Evolutionary conservation across 2,113 vertebrate species (phyloP), one percentile per base, ranked within the genome.

Genomic region (Proteles cristata): DNA sequence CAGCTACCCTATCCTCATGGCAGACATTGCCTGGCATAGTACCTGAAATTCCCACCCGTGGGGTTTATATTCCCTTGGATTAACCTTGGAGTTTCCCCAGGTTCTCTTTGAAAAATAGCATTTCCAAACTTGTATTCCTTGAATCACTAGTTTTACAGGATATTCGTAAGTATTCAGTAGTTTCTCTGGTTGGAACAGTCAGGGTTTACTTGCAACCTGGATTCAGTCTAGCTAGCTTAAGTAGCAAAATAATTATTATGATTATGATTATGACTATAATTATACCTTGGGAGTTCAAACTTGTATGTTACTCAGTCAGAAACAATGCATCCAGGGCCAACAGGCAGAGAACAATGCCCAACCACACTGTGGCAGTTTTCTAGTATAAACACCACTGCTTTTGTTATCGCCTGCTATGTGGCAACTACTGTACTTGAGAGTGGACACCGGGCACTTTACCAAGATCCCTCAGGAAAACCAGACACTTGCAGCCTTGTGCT

Each of bases 361-460:
- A 16, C 31, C 23, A 50, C 76, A 35, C 25, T 2, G 12, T 17
- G 28, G 14, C 61, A 80, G 33, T 26, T 65, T n/a, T 71, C 39
- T 26, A 63, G 50, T 25, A 31, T 23, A 66, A 45, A 63, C 2
- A 15, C 35, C n/a, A 6, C 69, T 68, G 58, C 66, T 76, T 7
- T 28, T 90, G 45, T 11, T 21, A 45, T 26, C 7, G 16, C 17
- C 6, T 33, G 23, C 12, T n/a, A 39, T 5, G 48, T 45, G 26
- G 73, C 21, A 77, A 35, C 25, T 1, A 19, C 17, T 26, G 74
- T 31, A 31, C 61, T 73, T 79, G 17, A 66, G 39, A 50, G 10
- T 14, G 11, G 31, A 65, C n/a, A 21, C 4, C 4, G 1, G 14
- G 3, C 1, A n/a, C 19, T 7, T 11, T 4, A 15, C 8, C 19